These are phyloP conservation scores for Procambarus virginalis DNA, from an alignment of 1,140 invertebrate genomes.

Conservation along the genomic window DNA sequence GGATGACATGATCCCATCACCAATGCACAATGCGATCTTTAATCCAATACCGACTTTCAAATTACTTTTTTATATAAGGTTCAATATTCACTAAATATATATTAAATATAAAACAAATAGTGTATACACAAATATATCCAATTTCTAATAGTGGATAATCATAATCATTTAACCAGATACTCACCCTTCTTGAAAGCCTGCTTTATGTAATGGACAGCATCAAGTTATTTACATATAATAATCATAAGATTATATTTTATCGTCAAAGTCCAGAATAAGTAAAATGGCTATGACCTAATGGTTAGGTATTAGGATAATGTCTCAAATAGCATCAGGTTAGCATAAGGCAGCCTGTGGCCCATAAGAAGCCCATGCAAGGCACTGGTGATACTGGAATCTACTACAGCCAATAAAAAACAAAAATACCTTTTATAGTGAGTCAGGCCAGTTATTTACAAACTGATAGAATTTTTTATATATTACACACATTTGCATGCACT, in stretches of 20 bases:
- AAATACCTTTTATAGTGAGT: background rate
- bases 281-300: background rate
- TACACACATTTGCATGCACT: background rate
- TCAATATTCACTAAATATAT: background rate
- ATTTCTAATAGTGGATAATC: background rate
- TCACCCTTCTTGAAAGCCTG: background rate
- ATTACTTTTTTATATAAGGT: background rate
- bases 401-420: background rate
- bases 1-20: background rate
- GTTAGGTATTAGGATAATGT: background rate
- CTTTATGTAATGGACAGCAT: background rate
- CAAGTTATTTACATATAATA: background rate
- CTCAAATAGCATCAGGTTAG: slow-evolving; percentile 6
- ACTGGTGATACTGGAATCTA: background rate
- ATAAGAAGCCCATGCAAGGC: background rate
- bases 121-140: background rate
- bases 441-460: background rate
- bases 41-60: background rate
- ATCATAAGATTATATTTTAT: background rate
- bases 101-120: background rate
- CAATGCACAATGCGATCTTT: background rate
- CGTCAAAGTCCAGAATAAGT: background rate
- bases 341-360: background rate
- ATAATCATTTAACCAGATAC: background rate
- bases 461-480: background rate